Conservation (phyloP, 1,140 invertebrate genomes). For the Laupala kohalensis region DNA sequence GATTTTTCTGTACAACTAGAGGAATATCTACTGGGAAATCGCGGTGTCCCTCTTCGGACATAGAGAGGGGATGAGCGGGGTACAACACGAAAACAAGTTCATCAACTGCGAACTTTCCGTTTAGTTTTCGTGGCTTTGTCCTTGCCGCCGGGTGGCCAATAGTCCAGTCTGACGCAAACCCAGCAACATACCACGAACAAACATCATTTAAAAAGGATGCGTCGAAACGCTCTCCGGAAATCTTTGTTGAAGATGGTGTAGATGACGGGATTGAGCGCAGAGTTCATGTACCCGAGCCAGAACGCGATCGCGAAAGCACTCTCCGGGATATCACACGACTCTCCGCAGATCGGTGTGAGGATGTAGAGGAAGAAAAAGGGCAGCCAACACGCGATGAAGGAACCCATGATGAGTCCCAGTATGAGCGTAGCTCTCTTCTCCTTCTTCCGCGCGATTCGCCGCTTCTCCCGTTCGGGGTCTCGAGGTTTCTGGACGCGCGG, state of each 20-base stretch:
- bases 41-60: too few relatives aligned
- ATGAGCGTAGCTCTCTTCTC: slow-evolving; percentile 95
- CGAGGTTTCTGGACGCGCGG: slow-evolving; percentile 56
- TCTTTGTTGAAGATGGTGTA: slow-evolving; percentile 99
- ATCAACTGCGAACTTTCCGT: background rate
- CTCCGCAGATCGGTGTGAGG: slow-evolving; percentile 64
- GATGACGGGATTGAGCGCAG: slow-evolving; percentile 93
- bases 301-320: slow-evolving; percentile 90
- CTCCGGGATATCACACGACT: slow-evolving; percentile 54
- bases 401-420: slow-evolving; percentile 94
- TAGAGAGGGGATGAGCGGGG: too few relatives aligned
- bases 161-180: slow-evolving; percentile 7
- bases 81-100: too few relatives aligned
- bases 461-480: slow-evolving; percentile 85
- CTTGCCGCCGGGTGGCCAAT: background rate
- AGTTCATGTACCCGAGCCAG: slow-evolving; percentile 99
- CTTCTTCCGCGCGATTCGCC: slow-evolving; percentile 86
- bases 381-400: slow-evolving; percentile 97
- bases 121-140: slow-evolving; percentile 2
- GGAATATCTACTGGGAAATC: background rate
- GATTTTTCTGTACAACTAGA: background rate
- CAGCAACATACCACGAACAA: slow-evolving; percentile 63
- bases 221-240: slow-evolving; percentile 87
- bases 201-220: slow-evolving; percentile 89
- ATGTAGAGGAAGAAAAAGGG: slow-evolving; percentile 96